These are phyloP conservation scores for Parascotia fuliginaria DNA, from an alignment of 2,888 invertebrate genomes.

Conservation along the genomic window DNA sequence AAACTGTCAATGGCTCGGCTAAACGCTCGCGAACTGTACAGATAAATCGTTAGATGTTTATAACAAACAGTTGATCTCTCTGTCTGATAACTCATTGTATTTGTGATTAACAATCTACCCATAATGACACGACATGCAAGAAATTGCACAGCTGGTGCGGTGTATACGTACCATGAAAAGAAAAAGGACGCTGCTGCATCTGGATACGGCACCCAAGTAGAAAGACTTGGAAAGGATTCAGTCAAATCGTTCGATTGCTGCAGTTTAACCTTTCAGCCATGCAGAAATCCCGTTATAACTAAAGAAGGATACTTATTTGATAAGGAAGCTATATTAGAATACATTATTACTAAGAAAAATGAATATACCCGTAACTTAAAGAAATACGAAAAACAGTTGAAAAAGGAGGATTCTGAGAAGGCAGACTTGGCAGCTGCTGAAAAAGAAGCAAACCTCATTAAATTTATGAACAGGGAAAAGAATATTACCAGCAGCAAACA, in stretches of 20 bases:
- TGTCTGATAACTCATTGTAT: no score
- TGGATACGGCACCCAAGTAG: slow-evolving; percentile 95
- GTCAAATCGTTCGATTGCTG: slow-evolving; percentile 98
- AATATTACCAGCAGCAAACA: slow-evolving; percentile 87
- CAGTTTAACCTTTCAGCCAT: slow-evolving; percentile 98
- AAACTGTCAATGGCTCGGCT: no score
- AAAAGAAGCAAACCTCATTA: slow-evolving; percentile 90
- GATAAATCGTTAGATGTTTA: no score
- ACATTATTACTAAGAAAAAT: slow-evolving; percentile 96
- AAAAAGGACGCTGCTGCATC: slow-evolving; percentile 97
- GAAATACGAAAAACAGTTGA: slow-evolving; percentile 95
- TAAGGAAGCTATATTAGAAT: slow-evolving; percentile 98
- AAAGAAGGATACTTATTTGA: slow-evolving; percentile 97
- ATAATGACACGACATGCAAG: slow-evolving; percentile 97
- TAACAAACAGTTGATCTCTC: no score
- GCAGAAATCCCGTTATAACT: slow-evolving; percentile 94
- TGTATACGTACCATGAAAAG: slow-evolving; percentile 99
- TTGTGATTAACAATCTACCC: no score
- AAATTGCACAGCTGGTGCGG: slow-evolving; percentile 99
- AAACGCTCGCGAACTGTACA: no score
- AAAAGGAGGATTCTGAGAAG: slow-evolving; percentile 89
- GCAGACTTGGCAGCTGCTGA: slow-evolving; percentile 90
- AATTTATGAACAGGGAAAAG: slow-evolving; percentile 93
- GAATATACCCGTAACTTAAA: slow-evolving; percentile 95
- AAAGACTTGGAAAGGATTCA: slow-evolving; percentile 97